Conservation (phyloP, 2,888 invertebrate genomes). For the Aphidius colemani region DNA sequence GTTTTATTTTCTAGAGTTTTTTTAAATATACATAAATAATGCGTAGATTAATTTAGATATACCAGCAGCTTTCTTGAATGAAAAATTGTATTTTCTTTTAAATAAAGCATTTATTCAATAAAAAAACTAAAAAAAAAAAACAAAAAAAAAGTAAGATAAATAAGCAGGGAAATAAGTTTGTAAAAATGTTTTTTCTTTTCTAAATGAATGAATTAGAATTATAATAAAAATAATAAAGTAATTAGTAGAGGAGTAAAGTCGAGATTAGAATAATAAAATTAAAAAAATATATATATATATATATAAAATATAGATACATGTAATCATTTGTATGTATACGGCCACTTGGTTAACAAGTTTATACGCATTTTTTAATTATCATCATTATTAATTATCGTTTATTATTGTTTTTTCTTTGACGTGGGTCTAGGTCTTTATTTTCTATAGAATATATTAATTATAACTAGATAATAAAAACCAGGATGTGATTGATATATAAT, state of each 20-base stretch:
- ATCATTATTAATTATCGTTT: conserved; percentile 25
- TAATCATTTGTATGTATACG: background rate
- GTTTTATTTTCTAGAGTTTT: too few relatives aligned
- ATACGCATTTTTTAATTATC: background rate
- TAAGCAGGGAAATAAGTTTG: background rate
- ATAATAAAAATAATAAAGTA: too few relatives aligned
- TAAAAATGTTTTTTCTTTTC: background rate
- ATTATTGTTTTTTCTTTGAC: conserved; percentile 34
- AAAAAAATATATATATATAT: too few relatives aligned
- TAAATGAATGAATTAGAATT: too few relatives aligned
- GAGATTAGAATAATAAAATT: background rate
- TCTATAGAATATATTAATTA: conserved; percentile 26
- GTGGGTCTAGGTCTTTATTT: conserved; percentile 49
- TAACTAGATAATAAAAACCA: conserved; percentile 16
- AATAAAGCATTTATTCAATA: background rate
- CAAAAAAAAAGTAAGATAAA: background rate
- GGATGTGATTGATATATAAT: conserved; percentile 18
- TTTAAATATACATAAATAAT: too few relatives aligned
- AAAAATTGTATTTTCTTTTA: conserved; percentile 8
- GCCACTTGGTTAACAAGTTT: background rate
- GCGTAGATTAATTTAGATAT: too few relatives aligned
- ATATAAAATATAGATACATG: background rate
- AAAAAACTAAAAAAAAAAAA: background rate
- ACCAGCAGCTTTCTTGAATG: background rate
- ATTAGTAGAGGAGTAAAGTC: too few relatives aligned